Evolutionary conservation across 2,113 vertebrate species (phyloP).

Genomic region (Chionodraco myersi): DNA sequence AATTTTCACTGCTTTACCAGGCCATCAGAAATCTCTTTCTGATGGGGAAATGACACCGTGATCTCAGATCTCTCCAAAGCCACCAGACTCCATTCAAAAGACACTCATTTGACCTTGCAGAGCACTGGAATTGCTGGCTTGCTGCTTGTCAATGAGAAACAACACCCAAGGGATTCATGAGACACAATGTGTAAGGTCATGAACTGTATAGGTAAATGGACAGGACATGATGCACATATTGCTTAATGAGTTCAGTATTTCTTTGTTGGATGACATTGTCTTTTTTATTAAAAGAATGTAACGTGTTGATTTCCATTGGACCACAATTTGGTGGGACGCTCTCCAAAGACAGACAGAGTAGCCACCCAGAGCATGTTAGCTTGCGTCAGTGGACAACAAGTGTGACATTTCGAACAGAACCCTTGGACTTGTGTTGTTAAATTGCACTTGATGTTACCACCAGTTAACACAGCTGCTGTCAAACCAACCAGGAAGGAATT

Average conservation of each 20-base stretch:
- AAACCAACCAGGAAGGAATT: neutral
- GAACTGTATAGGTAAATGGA: neutral
- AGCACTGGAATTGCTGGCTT: too few relatives aligned
- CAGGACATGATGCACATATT: neutral
- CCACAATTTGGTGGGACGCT: neutral
- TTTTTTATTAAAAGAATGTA: neutral
- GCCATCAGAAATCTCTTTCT: too few relatives aligned
- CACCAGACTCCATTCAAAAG: too few relatives aligned
- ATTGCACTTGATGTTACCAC: neutral
- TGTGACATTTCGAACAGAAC: neutral
- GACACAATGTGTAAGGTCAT: neutral
- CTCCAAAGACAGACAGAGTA: neutral
- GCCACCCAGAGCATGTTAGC: too few relatives aligned
- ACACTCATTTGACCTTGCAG: too few relatives aligned
- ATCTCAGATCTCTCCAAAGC: too few relatives aligned
- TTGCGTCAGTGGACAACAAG: neutral
- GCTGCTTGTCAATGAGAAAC: neutral
- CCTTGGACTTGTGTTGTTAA: neutral
- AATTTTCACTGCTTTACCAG: too few relatives aligned
- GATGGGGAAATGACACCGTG: too few relatives aligned
- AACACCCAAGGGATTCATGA: neutral
- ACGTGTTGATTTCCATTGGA: neutral
- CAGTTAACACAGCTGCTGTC: neutral
- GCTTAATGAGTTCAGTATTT: neutral
- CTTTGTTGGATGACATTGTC: neutral